Percentiles rank a stretch among this genome's conserved stretches.
phyloP scores from a whole-genome alignment of 2,113 vertebrate species.

The Elephas maximus region DNA sequence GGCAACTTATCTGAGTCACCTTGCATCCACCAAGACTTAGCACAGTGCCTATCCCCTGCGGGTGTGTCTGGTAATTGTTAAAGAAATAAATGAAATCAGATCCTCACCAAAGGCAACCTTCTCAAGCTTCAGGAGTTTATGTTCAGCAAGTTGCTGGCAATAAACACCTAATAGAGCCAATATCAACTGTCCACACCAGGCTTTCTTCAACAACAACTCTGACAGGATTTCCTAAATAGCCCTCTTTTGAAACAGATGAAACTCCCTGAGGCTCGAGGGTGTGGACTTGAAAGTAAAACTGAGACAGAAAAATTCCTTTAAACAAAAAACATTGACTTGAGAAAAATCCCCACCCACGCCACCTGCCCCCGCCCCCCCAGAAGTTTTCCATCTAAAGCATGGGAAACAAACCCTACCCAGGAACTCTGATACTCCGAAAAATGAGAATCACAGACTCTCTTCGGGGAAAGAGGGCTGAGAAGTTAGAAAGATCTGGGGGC shows the following conservation, averaged over 20 bases:
- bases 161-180: neutral
- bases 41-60: neutral
- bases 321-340: neutral
- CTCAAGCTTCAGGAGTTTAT: neutral
- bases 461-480: fast-evolving
- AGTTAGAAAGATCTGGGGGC: neutral
- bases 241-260: neutral
- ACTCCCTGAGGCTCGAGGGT: neutral
- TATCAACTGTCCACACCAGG: neutral
- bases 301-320: neutral
- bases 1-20: neutral
- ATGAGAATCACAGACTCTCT: neutral
- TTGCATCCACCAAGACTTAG: neutral
- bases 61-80: neutral
- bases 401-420: too few relatives aligned
- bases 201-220: neutral
- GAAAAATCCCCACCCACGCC: neutral
- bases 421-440: neutral
- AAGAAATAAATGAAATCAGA: neutral
- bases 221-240: neutral
- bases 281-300: neutral
- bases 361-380: too few relatives aligned
- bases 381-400: neutral
- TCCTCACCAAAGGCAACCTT: neutral
- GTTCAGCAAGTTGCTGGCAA: neutral